Percentiles rank a stretch among this genome's conserved stretches.
phyloP scores from a whole-genome alignment of 1,140 invertebrate species.

The Ceratina australensis region DNA sequence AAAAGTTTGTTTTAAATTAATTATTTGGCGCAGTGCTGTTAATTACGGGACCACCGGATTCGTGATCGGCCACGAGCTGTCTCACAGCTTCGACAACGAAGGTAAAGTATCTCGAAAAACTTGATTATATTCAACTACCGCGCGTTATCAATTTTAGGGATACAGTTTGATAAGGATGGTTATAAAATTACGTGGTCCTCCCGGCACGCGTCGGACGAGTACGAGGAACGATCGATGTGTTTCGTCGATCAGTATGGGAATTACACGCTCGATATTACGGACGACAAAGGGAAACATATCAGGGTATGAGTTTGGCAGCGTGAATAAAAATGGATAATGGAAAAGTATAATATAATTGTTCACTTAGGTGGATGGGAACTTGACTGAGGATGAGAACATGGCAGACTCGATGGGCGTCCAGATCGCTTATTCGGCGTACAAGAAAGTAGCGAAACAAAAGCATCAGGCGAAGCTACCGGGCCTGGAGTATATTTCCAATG shows the following conservation, averaged over 20 bases:
- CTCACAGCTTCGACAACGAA: constrained; percentile 81
- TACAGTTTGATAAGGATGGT: constrained; percentile 84
- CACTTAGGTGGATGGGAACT: constrained; percentile 15
- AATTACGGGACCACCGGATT: constrained; percentile 82
- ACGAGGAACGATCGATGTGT: constrained; percentile 87
- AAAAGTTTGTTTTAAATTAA: not conserved
- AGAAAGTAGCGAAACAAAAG: not conserved
- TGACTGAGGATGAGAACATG: constrained; percentile 30
- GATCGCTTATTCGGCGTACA: constrained; percentile 26
- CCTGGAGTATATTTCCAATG: constrained; percentile 15
- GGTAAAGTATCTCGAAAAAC: constrained; percentile 65
- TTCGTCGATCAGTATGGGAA: constrained; percentile 89
- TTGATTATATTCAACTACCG: constrained; percentile 75
- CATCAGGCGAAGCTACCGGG: constrained; percentile 14
- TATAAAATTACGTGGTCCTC: constrained; percentile 90
- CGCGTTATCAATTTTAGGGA: constrained; percentile 62
- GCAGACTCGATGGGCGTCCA: constrained; percentile 28
- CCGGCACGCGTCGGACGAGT: constrained; percentile 83
- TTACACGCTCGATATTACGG: not conserved
- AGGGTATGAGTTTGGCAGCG: not conserved
- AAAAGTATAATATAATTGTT: not conserved
- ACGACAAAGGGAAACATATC: not conserved
- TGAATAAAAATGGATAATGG: too few relatives aligned
- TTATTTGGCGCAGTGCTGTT: constrained; percentile 80
- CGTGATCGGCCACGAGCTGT: constrained; percentile 83